Percentiles rank a stretch among this genome's conserved stretches.
phyloP scores from a whole-genome alignment of 2,888 invertebrate genomes.

The Temnothorax rugatulus region DNA sequence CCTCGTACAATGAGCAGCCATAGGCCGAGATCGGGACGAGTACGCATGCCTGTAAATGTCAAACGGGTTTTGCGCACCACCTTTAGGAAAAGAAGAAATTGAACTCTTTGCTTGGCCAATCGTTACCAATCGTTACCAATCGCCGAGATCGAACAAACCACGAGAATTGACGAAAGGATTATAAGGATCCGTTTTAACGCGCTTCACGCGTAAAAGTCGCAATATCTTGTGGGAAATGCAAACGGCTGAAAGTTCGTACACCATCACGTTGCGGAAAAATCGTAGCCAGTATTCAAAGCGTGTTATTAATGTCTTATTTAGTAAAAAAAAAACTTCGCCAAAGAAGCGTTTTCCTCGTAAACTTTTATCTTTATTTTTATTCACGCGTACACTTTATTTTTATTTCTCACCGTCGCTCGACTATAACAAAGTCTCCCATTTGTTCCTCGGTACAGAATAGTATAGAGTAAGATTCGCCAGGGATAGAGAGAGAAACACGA shows the following conservation, averaged over 20 bases:
- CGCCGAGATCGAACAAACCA: conserved; percentile 64
- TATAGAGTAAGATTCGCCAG: neutral
- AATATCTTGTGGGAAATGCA: neutral
- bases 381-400: neutral
- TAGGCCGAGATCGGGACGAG: conserved; percentile 48
- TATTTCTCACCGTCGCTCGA: conserved; percentile 6
- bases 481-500: neutral
- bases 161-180: conserved; percentile 31
- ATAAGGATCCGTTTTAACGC: conserved; percentile 28
- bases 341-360: neutral
- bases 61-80: conserved; percentile 67
- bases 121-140: conserved; percentile 61
- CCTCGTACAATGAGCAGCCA: conserved; percentile 6
- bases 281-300: conserved; percentile 1
- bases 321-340: conserved; percentile 5
- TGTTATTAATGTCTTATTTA: conserved; percentile 28
- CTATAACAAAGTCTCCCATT: conserved; percentile 1
- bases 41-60: conserved; percentile 71
- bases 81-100: conserved; percentile 58
- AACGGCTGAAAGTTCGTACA: neutral
- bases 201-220: conserved; percentile 21
- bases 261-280: conserved; percentile 7
- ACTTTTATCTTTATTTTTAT: neutral
- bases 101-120: conserved; percentile 57
- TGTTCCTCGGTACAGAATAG: neutral